These are phyloP conservation scores for Carassius gibelio DNA, from an alignment of 2,113 vertebrate genomes.

Conservation along the genomic window DNA sequence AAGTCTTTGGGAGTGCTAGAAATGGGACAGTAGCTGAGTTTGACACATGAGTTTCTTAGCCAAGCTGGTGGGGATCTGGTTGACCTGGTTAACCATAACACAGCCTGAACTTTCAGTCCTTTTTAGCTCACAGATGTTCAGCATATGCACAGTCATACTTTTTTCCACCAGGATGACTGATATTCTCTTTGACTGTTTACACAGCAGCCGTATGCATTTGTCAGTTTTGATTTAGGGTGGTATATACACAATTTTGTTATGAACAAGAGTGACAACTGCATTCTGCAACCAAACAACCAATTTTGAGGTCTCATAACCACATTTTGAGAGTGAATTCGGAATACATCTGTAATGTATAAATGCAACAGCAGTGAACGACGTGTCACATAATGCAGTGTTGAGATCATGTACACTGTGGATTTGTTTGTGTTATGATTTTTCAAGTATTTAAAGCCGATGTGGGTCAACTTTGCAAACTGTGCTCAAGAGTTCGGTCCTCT, in stretches of 20 bases:
- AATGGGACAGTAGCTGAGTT: too few relatives aligned
- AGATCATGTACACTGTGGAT: not conserved
- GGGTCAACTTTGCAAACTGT: too few relatives aligned
- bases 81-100: not conserved
- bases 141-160: slow-evolving; percentile 21
- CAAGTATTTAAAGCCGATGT: too few relatives aligned
- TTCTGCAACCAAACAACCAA: not conserved
- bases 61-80: not conserved
- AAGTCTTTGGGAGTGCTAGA: too few relatives aligned
- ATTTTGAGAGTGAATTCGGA: not conserved
- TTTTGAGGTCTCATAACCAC: not conserved
- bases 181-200: slow-evolving; percentile 36
- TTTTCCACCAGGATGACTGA: not conserved
- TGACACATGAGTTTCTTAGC: not conserved
- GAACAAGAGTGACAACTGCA: not conserved
- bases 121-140: slow-evolving; percentile 22
- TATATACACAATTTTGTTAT: not conserved
- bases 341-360: not conserved
- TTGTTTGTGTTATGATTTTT: not conserved
- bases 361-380: not conserved
- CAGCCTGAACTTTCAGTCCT: not conserved
- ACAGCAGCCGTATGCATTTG: not conserved
- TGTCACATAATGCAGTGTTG: not conserved
- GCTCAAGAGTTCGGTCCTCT: too few relatives aligned
- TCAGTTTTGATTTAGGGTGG: not conserved